Evolutionary conservation across 2,797 vertebrate species (phyloP).

Genomic region (Liasis olivaceus): DNA sequence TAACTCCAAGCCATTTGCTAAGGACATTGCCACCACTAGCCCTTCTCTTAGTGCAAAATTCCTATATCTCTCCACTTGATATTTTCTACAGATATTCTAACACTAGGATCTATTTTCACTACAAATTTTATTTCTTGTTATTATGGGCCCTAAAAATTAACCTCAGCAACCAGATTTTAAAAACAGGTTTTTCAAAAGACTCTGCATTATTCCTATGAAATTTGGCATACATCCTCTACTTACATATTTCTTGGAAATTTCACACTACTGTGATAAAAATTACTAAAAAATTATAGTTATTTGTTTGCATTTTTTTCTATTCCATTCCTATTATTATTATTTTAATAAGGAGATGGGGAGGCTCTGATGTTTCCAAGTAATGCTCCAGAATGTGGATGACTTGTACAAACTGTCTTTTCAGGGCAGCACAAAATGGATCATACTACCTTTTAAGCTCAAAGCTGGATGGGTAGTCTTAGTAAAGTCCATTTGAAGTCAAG

Average conservation of each 20-base stretch:
- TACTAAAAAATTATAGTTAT: not conserved
- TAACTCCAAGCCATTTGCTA: not conserved
- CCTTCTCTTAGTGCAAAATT: not conserved
- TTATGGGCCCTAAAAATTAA: not conserved
- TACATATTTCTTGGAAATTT: not conserved
- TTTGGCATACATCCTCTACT: not conserved
- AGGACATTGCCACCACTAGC: not conserved
- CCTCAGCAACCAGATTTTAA: not conserved
- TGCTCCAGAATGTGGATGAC: too few relatives aligned
- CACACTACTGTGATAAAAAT: not conserved
- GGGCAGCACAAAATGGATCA: too few relatives aligned
- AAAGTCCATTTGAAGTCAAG: not conserved
- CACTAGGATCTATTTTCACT: not conserved
- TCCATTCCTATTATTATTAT: not conserved
- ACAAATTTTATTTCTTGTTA: not conserved
- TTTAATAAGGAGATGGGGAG: too few relatives aligned
- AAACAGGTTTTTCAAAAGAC: not conserved
- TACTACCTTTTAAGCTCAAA: too few relatives aligned
- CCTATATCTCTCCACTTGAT: not conserved
- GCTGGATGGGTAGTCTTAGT: not conserved
- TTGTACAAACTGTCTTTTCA: too few relatives aligned
- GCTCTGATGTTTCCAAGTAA: too few relatives aligned
- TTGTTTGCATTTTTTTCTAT: not conserved
- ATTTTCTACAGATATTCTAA: not conserved
- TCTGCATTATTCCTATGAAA: not conserved